Evolutionary conservation across 2,113 vertebrate genomes (phyloP).

Genomic region (Ochotona princeps): DNA sequence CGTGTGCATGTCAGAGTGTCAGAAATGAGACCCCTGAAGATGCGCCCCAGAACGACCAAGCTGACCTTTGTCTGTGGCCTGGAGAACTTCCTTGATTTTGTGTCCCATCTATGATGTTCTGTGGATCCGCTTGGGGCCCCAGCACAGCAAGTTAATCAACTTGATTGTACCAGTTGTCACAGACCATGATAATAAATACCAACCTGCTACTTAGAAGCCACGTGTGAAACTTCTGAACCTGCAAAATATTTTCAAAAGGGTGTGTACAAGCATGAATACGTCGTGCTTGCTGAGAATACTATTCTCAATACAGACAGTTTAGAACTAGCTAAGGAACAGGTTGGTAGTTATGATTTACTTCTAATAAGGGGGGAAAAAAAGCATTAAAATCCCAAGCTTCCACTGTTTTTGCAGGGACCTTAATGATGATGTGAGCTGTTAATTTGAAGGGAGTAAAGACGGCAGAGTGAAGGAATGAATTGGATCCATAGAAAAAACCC

Average conservation of each 20-base stretch:
- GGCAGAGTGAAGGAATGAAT: background rate
- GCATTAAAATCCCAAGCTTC: background rate
- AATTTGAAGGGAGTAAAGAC: background rate
- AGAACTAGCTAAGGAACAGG: no score
- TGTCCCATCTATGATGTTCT: background rate
- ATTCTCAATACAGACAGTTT: no score
- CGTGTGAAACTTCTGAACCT: no score
- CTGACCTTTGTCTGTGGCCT: slow-evolving; percentile 44
- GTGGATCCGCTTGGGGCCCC: background rate
- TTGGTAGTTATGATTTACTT: background rate
- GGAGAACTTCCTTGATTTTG: slow-evolving; percentile 12
- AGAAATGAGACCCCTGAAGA: background rate
- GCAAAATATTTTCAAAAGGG: no score
- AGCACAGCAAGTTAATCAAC: slow-evolving; percentile 1
- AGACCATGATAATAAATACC: slow-evolving; percentile 20
- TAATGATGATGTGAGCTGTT: background rate
- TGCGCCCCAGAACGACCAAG: background rate
- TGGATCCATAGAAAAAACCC: background rate
- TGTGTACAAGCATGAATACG: no score
- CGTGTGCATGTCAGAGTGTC: background rate
- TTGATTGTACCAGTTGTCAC: background rate
- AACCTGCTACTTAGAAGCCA: background rate
- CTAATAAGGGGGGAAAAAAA: background rate
- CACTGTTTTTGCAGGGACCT: background rate
- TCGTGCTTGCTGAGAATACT: no score